Conservation (phyloP, 2,888 invertebrate genomes). For the Orgyia antiqua region DNA sequence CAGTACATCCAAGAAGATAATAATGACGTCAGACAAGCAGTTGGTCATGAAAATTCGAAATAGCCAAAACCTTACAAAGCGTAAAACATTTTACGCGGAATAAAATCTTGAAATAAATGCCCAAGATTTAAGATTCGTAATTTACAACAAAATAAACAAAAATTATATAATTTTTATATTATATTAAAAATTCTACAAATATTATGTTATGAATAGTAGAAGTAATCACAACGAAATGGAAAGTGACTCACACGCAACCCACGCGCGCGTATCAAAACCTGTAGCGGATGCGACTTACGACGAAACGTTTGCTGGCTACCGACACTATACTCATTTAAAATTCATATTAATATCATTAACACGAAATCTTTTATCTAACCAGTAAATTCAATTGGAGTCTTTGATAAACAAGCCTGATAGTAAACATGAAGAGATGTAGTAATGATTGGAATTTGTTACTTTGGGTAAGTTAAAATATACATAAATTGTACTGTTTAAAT, state of each 20-base stretch:
- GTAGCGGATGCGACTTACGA: background rate
- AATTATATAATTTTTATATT: no score
- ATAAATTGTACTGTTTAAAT: background rate
- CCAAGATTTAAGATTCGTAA: no score
- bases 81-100: no score
- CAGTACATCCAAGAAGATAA: no score
- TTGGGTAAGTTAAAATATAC: background rate
- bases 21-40: no score
- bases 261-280: conserved; percentile 2
- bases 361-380: background rate
- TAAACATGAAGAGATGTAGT: background rate
- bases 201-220: no score
- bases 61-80: no score
- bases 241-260: conserved; percentile 38
- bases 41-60: no score
- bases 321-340: conserved; percentile 1
- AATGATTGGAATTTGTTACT: background rate
- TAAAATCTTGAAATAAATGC: no score
- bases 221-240: conserved; percentile 42
- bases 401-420: background rate
- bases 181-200: no score
- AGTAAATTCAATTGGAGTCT: background rate
- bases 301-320: conserved; percentile 1
- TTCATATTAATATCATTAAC: conserved; percentile 3
- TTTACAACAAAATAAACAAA: no score